A percentile compares a stretch with the other conserved stretches of the same genome.
phyloP scores from a whole-genome alignment of 2,888 invertebrate genomes.

The Argyresthia albistria region DNA sequence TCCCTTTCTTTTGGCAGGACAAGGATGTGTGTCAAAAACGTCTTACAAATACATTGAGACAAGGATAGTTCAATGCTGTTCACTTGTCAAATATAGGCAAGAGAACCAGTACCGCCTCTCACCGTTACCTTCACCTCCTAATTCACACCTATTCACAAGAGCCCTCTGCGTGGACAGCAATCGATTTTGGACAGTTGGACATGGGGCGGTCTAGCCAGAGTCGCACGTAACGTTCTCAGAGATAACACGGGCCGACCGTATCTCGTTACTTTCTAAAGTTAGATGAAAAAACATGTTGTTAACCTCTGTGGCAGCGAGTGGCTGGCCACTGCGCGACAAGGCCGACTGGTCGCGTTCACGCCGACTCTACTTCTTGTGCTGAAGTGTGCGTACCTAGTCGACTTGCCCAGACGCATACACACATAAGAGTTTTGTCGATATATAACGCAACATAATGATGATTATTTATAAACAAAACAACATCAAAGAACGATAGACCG shows the following conservation, averaged over 20 bases:
- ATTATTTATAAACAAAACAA: neutral
- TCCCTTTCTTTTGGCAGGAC: too few species aligned
- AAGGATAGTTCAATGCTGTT: too few species aligned
- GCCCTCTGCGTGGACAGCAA: neutral
- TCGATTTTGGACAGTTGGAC: neutral
- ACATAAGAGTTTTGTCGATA: neutral
- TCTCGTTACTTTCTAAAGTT: slow-evolving; percentile 67
- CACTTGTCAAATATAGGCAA: too few species aligned
- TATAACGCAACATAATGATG: neutral
- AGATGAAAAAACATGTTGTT: slow-evolving; percentile 64
- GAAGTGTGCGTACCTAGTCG: neutral
- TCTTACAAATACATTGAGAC: too few species aligned
- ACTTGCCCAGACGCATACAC: neutral
- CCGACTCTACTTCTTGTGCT: slow-evolving; percentile 10
- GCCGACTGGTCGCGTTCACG: slow-evolving; percentile 38
- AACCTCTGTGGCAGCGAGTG: slow-evolving; percentile 63
- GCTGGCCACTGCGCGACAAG: slow-evolving; percentile 52
- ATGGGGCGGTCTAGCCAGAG: neutral
- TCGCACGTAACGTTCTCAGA: slow-evolving; percentile 19
- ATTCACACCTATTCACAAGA: neutral
- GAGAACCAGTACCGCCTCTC: too few species aligned
- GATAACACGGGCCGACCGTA: slow-evolving; percentile 31
- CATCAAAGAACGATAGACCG: neutral
- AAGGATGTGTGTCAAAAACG: too few species aligned
- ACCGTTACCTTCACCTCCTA: too few species aligned